Base-by-base conservation (phyloP, 2,888 invertebrate genomes). In the Eurytoma adleriae region DNA sequence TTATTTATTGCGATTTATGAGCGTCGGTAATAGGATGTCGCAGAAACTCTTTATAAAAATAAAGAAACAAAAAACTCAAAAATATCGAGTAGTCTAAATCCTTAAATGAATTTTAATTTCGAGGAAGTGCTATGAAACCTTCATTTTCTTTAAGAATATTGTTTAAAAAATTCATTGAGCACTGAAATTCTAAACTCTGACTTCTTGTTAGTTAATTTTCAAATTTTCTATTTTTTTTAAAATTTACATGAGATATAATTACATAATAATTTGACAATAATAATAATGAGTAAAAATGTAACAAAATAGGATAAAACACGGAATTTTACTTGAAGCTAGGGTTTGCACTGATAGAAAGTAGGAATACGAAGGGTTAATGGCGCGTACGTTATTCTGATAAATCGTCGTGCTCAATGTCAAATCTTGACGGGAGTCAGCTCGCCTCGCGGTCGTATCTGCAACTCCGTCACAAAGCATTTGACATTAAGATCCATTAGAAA, bases 321-420 rank as follows among this genome's bases (percentile, higher is more conserved):
- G 62, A 74, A 75, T 56, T 80, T 54, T 14, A 13, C 54, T 54
- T n/a, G 50, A 70, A 70, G 68, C 20, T 73, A 50, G 66, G 61
- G 13, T 18, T 18, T 67, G 56, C 27, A 66, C 59, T 30, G 72
- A 87, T 87, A 86, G 85, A 85, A 88, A 86, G 87, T 84, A 87
- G 87, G 88, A 87, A 87, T 86, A 75, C 71, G 75, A 84, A 85
- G 84, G 88, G 88, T 68, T 90, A 90, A 90, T 90, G 90, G 88
- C 86, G 90, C 87, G 90, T 89, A 86, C 86, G 86, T 90, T 90
- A 90, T 90, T 89, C 89, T 89, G 90, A 90, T 90, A 90, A 90
- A 90, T 90, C 88, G 87, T 80, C 83, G 84, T 83, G 84, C 83
- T 86, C 84, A 86, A 85, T 88, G 89, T 90, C 90, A 90, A 90